Conservation (phyloP, 1,140 invertebrate genomes). For the Drosophila erecta region DNA sequence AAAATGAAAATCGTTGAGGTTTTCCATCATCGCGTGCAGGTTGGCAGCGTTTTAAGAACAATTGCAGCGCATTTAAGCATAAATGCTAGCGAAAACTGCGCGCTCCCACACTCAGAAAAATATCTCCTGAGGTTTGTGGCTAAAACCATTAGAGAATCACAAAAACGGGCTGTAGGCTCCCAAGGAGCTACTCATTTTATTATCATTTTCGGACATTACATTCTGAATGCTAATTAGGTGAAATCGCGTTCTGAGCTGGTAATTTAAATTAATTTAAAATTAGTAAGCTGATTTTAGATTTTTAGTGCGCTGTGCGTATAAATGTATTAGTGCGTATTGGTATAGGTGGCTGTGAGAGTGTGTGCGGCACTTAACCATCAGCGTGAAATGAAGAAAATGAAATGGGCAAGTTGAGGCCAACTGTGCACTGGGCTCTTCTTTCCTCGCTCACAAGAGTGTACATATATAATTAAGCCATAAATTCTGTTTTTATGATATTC, state of each 20-base stretch:
- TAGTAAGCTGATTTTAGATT: not conserved
- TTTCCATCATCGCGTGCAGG: conserved; percentile 75
- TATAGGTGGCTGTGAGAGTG: conserved; percentile 21
- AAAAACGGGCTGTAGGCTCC: not conserved
- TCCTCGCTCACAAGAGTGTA: conserved; percentile 4
- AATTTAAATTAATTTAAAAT: not conserved
- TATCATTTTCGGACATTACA: no score
- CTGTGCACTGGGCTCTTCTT: conserved; percentile 15
- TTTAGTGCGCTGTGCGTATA: not conserved
- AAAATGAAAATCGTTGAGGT: conserved; percentile 70
- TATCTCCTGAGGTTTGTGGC: not conserved
- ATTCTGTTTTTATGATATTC: conserved; percentile 83
- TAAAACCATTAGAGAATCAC: not conserved
- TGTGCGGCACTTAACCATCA: conserved; percentile 72
- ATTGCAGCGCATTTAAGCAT: conserved; percentile 77
- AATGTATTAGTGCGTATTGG: conserved; percentile 11
- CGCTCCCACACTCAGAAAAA: conserved; percentile 6
- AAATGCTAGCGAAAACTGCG: conserved; percentile 72
- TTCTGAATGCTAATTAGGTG: no score
- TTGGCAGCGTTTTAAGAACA: conserved; percentile 70
- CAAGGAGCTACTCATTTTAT: no score
- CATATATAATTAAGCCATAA: conserved; percentile 83
- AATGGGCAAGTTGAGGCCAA: conserved; percentile 53
- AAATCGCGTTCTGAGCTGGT: no score
- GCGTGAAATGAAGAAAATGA: conserved; percentile 71